Base-by-base conservation (phyloP, 37 sponge, comb jelly and placozoan genomes). In the Beroe ovata region DNA sequence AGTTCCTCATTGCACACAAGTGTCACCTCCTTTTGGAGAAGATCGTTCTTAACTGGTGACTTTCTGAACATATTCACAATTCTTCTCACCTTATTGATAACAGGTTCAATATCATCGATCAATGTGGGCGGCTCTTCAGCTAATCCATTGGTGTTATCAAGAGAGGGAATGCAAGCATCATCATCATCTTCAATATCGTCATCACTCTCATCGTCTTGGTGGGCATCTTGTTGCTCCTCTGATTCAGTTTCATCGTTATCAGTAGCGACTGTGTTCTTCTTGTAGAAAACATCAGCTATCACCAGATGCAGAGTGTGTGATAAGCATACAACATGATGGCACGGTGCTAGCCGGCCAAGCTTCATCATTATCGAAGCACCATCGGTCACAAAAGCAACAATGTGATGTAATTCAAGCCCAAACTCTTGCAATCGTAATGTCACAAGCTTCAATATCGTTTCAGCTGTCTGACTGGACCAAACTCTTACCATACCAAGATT, bases 401-500 rank as follows among this genome's bases (percentile, higher is more conserved):
- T 69, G 38, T 69, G 54, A 29, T 69, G 18, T 8, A 29, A 29
- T 19, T 29, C 35, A 29, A 69, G 71, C 6, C 71, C 71, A 35
- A 69, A 69, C 20, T 69, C 71, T 6, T 16, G 26, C 4, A 69
- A 8, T 4, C 71, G 35, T 29, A 35, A 36, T 25, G 18, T 25
- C 3, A 69, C 71, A 36, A 77, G 35, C 84, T 77, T 77, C n/a
- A 77, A 4, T 30, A 77, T 30, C 25, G 84, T 42, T 77, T 77
- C 84, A 14, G 54, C 54, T 16, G 84, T 77, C 19, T 77, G 84
- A 11, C 23, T 32, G 8, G 36, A 42, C 54, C 84, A 77, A 0
- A 77, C 84, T 77, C 84, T 38, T 22, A 77, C 25, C 42, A 77
- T 39, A 42, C 84, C 84, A 36, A 39, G 84, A 35, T 77, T 77